Evolutionary conservation across 2,113 vertebrate genomes (phyloP).

Genomic region (Cygnus atratus): DNA sequence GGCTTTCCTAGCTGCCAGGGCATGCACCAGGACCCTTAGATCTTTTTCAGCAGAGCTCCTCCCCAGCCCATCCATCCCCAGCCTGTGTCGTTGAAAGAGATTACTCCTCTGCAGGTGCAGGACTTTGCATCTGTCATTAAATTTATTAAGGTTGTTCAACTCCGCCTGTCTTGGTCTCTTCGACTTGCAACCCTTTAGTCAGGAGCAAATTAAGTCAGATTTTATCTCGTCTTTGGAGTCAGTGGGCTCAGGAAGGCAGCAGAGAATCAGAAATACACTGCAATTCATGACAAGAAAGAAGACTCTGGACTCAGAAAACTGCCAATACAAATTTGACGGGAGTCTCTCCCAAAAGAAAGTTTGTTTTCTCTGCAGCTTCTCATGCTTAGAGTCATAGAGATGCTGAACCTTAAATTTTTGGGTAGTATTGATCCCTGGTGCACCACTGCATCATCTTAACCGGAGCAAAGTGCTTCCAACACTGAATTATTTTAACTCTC

Average conservation of each 20-base stretch:
- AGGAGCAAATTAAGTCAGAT: background rate
- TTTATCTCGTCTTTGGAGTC: background rate
- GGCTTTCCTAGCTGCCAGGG: background rate
- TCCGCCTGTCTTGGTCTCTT: background rate
- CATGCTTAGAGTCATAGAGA: background rate
- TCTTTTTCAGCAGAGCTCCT: background rate
- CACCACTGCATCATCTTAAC: background rate
- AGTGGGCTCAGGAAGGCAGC: background rate
- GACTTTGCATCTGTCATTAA: background rate
- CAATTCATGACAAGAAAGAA: background rate
- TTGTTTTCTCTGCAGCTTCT: background rate
- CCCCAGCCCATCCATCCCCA: background rate
- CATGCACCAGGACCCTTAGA: background rate
- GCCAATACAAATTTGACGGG: background rate
- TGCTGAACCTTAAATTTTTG: background rate
- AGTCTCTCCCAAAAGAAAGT: background rate
- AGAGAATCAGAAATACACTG: background rate
- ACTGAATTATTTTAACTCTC: background rate
- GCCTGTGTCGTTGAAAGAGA: background rate
- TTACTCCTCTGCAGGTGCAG: background rate
- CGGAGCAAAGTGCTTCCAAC: background rate
- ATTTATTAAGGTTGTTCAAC: background rate
- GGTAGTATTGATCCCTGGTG: background rate
- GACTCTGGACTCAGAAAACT: background rate
- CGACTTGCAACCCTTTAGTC: background rate